Evolutionary conservation across 1,140 invertebrate species (phyloP).

Genomic region (Dendroctonus ponderosae): DNA sequence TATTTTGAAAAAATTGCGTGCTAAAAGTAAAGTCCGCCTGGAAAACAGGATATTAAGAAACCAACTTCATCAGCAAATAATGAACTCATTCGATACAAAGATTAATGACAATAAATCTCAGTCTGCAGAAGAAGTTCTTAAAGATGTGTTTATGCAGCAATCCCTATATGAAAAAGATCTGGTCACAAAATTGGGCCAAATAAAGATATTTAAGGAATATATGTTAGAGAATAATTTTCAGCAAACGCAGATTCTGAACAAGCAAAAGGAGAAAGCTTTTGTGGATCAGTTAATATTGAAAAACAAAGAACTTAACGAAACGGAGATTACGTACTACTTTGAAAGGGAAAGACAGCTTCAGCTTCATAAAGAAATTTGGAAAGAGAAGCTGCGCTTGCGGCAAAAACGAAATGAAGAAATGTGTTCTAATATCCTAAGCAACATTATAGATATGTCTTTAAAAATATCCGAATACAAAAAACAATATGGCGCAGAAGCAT

Average conservation of each 20-base stretch:
- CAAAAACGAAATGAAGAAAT: constrained; percentile 52
- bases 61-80: constrained; percentile 46
- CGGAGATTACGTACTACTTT: constrained; percentile 53
- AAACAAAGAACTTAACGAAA: constrained; percentile 51
- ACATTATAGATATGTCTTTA: constrained; percentile 56
- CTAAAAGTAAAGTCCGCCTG: constrained; percentile 36
- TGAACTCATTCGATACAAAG: constrained; percentile 46
- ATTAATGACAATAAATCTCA: constrained; percentile 21
- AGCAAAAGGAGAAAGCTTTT: constrained; percentile 53
- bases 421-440: constrained; percentile 54
- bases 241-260: constrained; percentile 52
- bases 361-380: constrained; percentile 54
- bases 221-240: constrained; percentile 55
- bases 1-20: constrained; percentile 46
- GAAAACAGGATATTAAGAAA: constrained; percentile 38
- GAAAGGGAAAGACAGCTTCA: constrained; percentile 55
- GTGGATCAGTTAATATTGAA: constrained; percentile 51
- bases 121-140: constrained; percentile 53
- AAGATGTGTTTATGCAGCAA: constrained; percentile 57
- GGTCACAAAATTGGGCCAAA: constrained; percentile 59
- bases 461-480: constrained; percentile 54
- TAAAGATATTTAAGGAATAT: constrained; percentile 56
- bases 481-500: constrained; percentile 42
- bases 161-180: constrained; percentile 65
- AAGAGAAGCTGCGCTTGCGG: constrained; percentile 53